Evolutionary conservation across 2,113 vertebrate genomes (phyloP), one percentile per base, ranked within the genome.

Genomic region (Bagarius yarrelli): DNA sequence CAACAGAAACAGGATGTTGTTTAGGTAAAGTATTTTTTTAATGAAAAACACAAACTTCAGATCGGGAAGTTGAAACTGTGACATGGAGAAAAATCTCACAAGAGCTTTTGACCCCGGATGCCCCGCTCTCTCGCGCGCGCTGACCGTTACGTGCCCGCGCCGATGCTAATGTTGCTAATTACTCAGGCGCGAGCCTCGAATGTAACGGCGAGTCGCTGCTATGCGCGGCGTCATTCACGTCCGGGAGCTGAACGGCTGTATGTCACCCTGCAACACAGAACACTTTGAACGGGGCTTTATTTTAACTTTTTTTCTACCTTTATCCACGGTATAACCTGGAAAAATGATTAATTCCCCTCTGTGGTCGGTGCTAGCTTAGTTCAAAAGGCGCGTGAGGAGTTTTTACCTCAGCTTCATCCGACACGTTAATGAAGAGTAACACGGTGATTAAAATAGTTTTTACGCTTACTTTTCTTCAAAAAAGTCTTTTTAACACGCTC

Each of bases 201-300:
- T 91, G 87, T 91, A 92, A 87, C 90, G 85, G 88, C 86, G 79
- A 27, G 79, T 73, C 89, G 90, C 89, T 88, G 89, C 89, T 91
- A 92, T 92, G 88, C 82, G 85, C 74, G 72, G 85, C 83, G 77
- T 66, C 87, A 52, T 44, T 84, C 88, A 76, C 78, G 78, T 85
- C 88, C 86, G 69, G 52, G 34, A 83, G 84, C 84, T 8, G 32
- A 74, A 32, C 30, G 23, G 32, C 55, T 40, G 16, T 36, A 59
- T 56, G 14, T 40, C 72, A 75, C 32, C 21, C 32, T 12, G 4
- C 5, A 36, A 23, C 21, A 57, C 53, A 36, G 53, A 15, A 55
- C 71, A 55, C 52, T 2, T 0, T 14, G 36, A 25, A 23, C 12
- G 18, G 8, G 32, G 8, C 30, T 11, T 9, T 63, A 15, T 11